Evolutionary conservation across 2,888 invertebrate species (phyloP).

Genomic region (Diloba caeruleocephala): DNA sequence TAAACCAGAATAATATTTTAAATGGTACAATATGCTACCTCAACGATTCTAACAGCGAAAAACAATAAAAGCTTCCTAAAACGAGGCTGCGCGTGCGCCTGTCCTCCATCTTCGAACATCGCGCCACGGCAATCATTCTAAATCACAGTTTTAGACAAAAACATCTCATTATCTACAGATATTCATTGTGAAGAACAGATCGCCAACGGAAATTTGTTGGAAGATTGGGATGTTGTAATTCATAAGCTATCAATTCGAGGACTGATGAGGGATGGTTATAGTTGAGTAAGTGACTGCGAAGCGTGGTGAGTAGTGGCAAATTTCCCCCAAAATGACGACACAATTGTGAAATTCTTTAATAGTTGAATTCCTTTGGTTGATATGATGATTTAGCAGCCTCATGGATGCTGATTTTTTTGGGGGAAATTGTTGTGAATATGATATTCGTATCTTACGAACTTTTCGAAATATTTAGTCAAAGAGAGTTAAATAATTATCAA

Average conservation of each 20-base stretch:
- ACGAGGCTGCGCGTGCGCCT: slow-evolving; percentile 63
- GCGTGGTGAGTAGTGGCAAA: too few species aligned
- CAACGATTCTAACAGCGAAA: slow-evolving; percentile 38
- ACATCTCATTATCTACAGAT: slow-evolving; percentile 59
- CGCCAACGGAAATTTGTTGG: slow-evolving; percentile 33
- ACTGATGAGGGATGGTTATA: too few species aligned
- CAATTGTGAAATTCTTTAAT: too few species aligned
- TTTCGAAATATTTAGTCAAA: too few species aligned
- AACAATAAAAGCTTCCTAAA: slow-evolving; percentile 44
- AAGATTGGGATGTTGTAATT: slow-evolving; percentile 22
- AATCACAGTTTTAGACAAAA: slow-evolving; percentile 71
- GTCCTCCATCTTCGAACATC: slow-evolving; percentile 69
- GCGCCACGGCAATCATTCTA: slow-evolving; percentile 72
- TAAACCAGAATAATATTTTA: slow-evolving; percentile 25
- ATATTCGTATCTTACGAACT: too few species aligned
- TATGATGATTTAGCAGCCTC: too few species aligned
- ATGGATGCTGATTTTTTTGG: too few species aligned
- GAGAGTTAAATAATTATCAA: too few species aligned
- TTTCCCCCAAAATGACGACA: too few species aligned
- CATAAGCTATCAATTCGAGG: slow-evolving; percentile 18
- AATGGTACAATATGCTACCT: slow-evolving; percentile 33
- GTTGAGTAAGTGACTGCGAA: too few species aligned
- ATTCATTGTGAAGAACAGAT: slow-evolving; percentile 53
- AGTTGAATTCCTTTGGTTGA: too few species aligned
- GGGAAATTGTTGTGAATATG: too few species aligned